Evolutionary conservation across 2,797 vertebrate genomes (phyloP).

Genomic region (Setipinna tenuifilis): DNA sequence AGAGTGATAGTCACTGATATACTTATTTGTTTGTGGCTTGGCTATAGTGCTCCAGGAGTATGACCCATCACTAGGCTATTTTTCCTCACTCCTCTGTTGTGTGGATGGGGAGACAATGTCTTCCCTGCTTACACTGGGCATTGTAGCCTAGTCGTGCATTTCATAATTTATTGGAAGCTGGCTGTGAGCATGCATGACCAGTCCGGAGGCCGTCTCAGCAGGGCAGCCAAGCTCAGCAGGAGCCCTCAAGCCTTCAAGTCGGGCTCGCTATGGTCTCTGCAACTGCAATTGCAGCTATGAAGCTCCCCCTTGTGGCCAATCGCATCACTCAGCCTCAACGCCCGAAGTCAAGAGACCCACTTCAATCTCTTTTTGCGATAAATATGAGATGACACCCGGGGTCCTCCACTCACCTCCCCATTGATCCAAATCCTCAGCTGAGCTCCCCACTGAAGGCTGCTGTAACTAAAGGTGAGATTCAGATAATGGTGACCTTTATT

Average conservation of each 20-base stretch:
- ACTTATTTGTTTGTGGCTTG: background rate
- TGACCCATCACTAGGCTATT: background rate
- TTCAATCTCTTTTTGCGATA: background rate
- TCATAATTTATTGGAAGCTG: background rate
- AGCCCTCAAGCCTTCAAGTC: constrained; percentile 13
- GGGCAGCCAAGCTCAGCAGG: constrained; percentile 13
- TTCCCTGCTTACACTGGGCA: background rate
- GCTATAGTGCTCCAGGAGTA: background rate
- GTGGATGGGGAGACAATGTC: background rate
- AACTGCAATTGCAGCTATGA: constrained; percentile 60
- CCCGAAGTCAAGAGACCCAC: background rate
- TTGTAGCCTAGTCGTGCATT: background rate
- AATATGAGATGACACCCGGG: background rate
- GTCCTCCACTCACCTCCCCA: background rate
- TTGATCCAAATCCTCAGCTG: background rate
- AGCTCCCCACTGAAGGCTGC: background rate
- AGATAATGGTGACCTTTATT: constrained; percentile 47
- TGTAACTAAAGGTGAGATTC: background rate
- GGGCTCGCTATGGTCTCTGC: background rate
- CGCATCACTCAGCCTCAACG: constrained; percentile 45
- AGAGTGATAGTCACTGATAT: background rate
- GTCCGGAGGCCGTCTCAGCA: constrained; percentile 40
- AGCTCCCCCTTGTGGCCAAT: constrained; percentile 69
- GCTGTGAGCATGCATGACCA: constrained; percentile 10
- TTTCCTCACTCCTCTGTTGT: background rate